Base-by-base conservation (phyloP, 2,888 invertebrate genomes). In the Ferdinandea cuprea region DNA sequence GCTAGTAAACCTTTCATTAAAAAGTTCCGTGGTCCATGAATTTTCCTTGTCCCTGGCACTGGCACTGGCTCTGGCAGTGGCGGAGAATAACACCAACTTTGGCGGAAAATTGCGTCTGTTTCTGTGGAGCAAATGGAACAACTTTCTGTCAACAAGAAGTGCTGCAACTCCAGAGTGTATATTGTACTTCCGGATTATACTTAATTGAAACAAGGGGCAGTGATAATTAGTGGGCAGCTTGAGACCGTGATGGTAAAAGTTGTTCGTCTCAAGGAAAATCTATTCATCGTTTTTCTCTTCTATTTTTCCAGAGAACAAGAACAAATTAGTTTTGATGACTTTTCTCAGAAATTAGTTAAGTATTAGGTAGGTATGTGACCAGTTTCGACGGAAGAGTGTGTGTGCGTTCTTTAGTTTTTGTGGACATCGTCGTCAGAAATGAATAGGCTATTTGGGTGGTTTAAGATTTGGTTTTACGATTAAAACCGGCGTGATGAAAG, bases 111-210 rank as follows among this genome's bases (percentile, higher is more conserved):
- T 54, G 19, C 8, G 32, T 54, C 21, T 3, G n/a, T n/a, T 35
- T 9, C 1, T 9, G 13, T 17, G 21, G n/a, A 15, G n/a, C 2
- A 11, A n/a, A 21, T 15, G n/a, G 28, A 32, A 9, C 15, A 21
- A 42, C 30, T 66, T 50, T 66, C 40, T 58, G 65, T 74, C 58
- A 74, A 66, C 48, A 66, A 65, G 13, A 58, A 58, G 48, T 40
- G 28, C 46, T 19, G 19, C 46, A 63, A 42, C 65, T 66, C 66
- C 19, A n/a, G 44, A 21, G 48, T 30, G 65, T 66, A 66, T 58
- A 74, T 74, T 66, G 30, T 66, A 66, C 42, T 58, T 58, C 74
- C 74, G 74, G 74, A 74, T 74, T 50, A 50, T 37, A 58, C 66
- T 74, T 74, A 74, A 74, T 74, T 58, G 40, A 58, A 66, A 37